Conservation (phyloP, 2,888 invertebrate genomes). For the Notodonta ziczac region DNA sequence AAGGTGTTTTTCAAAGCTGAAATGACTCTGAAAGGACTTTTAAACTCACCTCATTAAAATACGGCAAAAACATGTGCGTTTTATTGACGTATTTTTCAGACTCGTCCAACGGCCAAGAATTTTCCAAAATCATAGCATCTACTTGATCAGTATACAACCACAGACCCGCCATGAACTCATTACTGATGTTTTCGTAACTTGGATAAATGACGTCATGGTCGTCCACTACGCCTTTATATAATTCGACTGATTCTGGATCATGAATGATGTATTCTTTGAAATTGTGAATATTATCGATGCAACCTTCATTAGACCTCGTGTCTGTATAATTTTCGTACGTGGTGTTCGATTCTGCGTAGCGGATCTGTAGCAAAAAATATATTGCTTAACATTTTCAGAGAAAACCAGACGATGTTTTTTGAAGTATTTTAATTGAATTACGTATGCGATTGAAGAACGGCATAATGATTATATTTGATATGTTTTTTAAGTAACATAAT, state of each 20-base stretch:
- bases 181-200: conserved; percentile 47
- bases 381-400: too few species aligned
- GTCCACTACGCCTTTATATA: conserved; percentile 56
- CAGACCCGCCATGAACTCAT: conserved; percentile 52
- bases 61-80: conserved; percentile 67
- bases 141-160: conserved; percentile 54
- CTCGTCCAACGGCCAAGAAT: conserved; percentile 83
- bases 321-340: conserved; percentile 20
- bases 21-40: neutral
- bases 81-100: conserved; percentile 60
- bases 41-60: conserved; percentile 76
- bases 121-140: conserved; percentile 79
- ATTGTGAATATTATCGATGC: conserved; percentile 38
- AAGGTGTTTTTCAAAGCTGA: neutral
- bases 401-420: too few species aligned
- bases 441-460: too few species aligned
- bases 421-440: too few species aligned
- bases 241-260: conserved; percentile 32
- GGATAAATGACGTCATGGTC: conserved; percentile 60
- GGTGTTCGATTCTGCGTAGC: conserved; percentile 30
- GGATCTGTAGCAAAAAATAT: conserved; percentile 46
- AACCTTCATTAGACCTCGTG: conserved; percentile 13
- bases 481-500: too few species aligned
- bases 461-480: too few species aligned
- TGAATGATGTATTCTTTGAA: conserved; percentile 49